Evolutionary conservation across 1,140 invertebrate genomes (phyloP).

Genomic region (Zaprionus nigranus): DNA sequence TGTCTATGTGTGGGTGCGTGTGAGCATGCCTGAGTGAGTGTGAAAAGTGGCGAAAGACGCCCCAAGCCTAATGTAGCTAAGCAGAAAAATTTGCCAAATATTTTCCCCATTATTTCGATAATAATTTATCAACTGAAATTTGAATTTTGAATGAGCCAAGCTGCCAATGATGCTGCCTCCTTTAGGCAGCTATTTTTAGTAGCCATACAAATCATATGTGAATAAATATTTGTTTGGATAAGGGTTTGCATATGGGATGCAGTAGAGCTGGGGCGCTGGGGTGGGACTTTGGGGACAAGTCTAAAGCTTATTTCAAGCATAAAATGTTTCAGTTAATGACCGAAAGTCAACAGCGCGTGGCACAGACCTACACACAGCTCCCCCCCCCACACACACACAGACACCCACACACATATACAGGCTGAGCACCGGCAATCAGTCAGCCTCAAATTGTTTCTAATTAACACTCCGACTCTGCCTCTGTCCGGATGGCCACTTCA

Average conservation of each 20-base stretch:
- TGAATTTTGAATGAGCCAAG: not conserved
- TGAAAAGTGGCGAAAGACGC: constrained; percentile 9
- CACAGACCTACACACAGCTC: constrained; percentile 1
- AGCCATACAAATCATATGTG: constrained; percentile 5
- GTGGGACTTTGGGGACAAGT: not conserved
- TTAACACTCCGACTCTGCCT: constrained; percentile 58
- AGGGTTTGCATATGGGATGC: not conserved
- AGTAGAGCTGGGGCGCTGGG: not conserved
- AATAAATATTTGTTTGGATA: constrained; percentile 20
- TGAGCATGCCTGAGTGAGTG: not conserved
- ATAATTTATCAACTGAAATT: constrained; percentile 1
- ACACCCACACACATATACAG: constrained; percentile 8
- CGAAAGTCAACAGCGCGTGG: constrained; percentile 50
- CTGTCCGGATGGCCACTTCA: constrained; percentile 22
- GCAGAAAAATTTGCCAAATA: not conserved
- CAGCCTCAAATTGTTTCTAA: constrained; percentile 78
- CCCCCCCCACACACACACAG: not conserved
- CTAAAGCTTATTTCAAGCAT: constrained; percentile 22
- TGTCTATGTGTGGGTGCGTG: not conserved
- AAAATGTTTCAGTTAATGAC: constrained; percentile 38
- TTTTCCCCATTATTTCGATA: not conserved
- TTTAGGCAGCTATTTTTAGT: not conserved
- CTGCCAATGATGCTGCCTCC: not conserved
- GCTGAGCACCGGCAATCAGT: constrained; percentile 62
- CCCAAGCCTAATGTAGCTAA: not conserved